These are phyloP conservation scores for Lasioglossum vierecki DNA, from an alignment of 2,888 invertebrate species.

Conservation along the genomic window DNA sequence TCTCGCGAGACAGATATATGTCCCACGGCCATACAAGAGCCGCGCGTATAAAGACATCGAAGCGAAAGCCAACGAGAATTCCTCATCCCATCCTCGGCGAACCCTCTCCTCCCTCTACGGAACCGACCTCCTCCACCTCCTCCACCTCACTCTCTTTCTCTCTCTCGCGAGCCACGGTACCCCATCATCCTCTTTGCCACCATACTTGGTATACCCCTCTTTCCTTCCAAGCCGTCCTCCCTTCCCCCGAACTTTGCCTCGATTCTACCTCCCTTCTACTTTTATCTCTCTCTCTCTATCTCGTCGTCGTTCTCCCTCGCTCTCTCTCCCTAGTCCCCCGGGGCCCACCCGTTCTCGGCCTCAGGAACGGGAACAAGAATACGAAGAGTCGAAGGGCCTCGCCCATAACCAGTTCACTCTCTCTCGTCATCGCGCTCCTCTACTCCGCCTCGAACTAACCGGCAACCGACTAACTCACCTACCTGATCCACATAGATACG, in stretches of 20 bases:
- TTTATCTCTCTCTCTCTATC: not conserved
- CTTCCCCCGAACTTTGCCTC: constrained; percentile 43
- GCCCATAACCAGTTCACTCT: constrained; percentile 83
- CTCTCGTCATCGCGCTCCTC: constrained; percentile 74
- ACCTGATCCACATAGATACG: constrained; percentile 70
- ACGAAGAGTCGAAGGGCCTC: constrained; percentile 81
- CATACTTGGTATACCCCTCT: constrained; percentile 82
- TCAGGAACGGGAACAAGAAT: constrained; percentile 73
- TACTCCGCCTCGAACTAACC: constrained; percentile 66
- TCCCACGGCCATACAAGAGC: constrained; percentile 83
- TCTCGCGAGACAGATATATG: constrained; percentile 83
- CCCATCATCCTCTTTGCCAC: constrained; percentile 81
- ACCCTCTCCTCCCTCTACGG: constrained; percentile 68
- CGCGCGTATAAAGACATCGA: constrained; percentile 84
- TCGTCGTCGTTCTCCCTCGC: not conserved
- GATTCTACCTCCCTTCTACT: not conserved
- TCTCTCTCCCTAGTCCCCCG: constrained; percentile 5
- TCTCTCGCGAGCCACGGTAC: constrained; percentile 69
- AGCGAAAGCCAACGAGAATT: constrained; percentile 83
- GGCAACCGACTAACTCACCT: constrained; percentile 69
- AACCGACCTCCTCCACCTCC: constrained; percentile 63
- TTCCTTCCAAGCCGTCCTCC: constrained; percentile 58
- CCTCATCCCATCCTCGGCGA: constrained; percentile 81
- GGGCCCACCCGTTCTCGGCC: constrained; percentile 48
- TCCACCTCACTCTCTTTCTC: constrained; percentile 27